Evolutionary conservation across 64 coral and sea anemone genomes (phyloP).

Genomic region (Actinia equina): DNA sequence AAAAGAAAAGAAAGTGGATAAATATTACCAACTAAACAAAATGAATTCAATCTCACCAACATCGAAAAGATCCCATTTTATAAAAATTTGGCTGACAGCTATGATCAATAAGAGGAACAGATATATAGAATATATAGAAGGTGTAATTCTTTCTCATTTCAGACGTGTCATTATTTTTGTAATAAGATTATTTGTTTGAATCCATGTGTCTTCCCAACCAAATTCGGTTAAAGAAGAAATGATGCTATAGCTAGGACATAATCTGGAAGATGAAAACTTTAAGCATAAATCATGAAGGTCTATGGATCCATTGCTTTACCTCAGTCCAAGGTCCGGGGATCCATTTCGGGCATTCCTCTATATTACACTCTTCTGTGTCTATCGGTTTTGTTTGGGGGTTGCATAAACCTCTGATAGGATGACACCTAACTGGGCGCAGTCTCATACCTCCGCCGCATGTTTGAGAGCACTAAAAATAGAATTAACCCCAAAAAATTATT

Average conservation of each 20-base stretch:
- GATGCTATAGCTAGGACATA: too few relatives aligned
- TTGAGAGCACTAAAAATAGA: slow-evolving; percentile 33
- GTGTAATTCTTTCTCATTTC: neutral
- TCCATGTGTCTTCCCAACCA: too few relatives aligned
- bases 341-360: slow-evolving; percentile 44
- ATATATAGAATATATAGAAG: too few relatives aligned
- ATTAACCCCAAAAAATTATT: neutral
- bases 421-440: slow-evolving; percentile 25
- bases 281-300: neutral
- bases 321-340: slow-evolving; percentile 40
- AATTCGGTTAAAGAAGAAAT: too few relatives aligned
- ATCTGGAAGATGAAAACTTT: too few relatives aligned
- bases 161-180: too few relatives aligned
- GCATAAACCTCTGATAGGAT: neutral
- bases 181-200: neutral
- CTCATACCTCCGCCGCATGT: slow-evolving; percentile 47
- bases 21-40: neutral
- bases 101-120: too few relatives aligned
- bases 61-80: too few relatives aligned
- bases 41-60: neutral
- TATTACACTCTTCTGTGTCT: slow-evolving; percentile 7
- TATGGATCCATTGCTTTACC: neutral
- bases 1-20: neutral
- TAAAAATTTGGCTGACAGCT: too few relatives aligned
- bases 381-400: slow-evolving; percentile 27